Evolutionary conservation across 2,797 vertebrate genomes (phyloP).

Genomic region (Fistularia commersonii): DNA sequence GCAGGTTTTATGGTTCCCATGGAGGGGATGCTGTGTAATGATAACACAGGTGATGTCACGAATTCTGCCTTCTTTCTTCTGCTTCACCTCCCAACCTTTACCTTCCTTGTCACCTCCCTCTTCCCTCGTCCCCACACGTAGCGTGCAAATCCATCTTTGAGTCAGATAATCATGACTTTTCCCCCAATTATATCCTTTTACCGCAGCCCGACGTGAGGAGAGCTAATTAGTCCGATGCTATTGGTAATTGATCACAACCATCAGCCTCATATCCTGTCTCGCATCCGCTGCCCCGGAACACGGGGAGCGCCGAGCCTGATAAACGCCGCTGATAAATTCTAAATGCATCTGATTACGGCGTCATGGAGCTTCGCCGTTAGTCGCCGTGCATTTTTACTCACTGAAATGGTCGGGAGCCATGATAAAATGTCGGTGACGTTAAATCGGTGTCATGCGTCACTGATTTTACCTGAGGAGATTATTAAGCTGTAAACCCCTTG

Average conservation of each 20-base stretch:
- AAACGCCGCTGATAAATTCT: slow-evolving; percentile 49
- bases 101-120: slow-evolving; percentile 2
- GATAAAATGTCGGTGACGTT: slow-evolving; percentile 1
- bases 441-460: slow-evolving; percentile 13
- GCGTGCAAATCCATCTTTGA: slow-evolving; percentile 36
- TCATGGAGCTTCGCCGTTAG: slow-evolving; percentile 36
- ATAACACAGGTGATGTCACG: not conserved
- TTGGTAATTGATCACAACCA: slow-evolving; percentile 50
- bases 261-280: slow-evolving; percentile 51
- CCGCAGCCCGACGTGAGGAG: slow-evolving; percentile 34
- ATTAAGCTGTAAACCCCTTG: slow-evolving; percentile 24
- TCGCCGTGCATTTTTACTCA: slow-evolving; percentile 21
- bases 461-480: slow-evolving; percentile 36
- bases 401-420: slow-evolving; percentile 24
- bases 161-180: slow-evolving; percentile 40
- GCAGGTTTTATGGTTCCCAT: too few species aligned
- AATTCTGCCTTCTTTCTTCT: slow-evolving; percentile 2
- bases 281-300: slow-evolving; percentile 47
- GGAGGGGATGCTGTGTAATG: too few species aligned
- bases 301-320: slow-evolving; percentile 40
- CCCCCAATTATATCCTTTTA: slow-evolving; percentile 46
- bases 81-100: slow-evolving; percentile 14
- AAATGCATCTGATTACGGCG: slow-evolving; percentile 41
- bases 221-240: slow-evolving; percentile 52
- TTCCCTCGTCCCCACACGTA: slow-evolving; percentile 20